These are phyloP conservation scores for Sinohyriopsis cumingii DNA, from an alignment of 2,888 invertebrate genomes.

Conservation along the genomic window DNA sequence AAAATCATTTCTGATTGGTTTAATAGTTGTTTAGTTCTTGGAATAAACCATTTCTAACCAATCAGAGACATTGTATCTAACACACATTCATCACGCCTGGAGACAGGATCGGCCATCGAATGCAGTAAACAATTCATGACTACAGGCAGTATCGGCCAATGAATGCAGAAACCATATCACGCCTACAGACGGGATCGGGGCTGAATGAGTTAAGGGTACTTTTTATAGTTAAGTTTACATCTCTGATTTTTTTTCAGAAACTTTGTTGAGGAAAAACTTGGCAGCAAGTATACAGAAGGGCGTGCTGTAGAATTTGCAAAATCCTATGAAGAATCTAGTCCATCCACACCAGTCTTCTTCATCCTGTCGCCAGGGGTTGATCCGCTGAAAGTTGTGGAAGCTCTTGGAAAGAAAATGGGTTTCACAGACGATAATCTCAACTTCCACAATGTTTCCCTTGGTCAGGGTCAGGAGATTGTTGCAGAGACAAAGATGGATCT, in stretches of 20 bases:
- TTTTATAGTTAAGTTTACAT: not conserved
- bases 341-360: constrained; percentile 95
- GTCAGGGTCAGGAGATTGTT: constrained; percentile 93
- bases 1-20: no score
- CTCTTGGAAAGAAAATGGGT: constrained; percentile 86
- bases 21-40: no score
- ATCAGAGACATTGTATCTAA: no score
- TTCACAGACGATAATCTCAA: constrained; percentile 85
- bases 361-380: constrained; percentile 97
- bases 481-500: constrained; percentile 94
- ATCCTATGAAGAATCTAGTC: constrained; percentile 94
- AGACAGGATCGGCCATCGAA: no score
- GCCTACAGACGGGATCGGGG: no score
- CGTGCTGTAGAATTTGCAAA: constrained; percentile 92
- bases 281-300: constrained; percentile 90
- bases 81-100: no score
- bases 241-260: constrained; percentile 76
- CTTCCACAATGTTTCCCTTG: constrained; percentile 95
- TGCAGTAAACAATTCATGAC: no score
- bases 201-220: no score
- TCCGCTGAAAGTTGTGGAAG: constrained; percentile 94
- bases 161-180: no score
- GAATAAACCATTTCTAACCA: no score
- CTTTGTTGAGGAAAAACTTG: constrained; percentile 97
- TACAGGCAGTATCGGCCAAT: no score